phyloP scores from a whole-genome alignment of 2,888 invertebrate species.

The Spicauda simplicius region DNA sequence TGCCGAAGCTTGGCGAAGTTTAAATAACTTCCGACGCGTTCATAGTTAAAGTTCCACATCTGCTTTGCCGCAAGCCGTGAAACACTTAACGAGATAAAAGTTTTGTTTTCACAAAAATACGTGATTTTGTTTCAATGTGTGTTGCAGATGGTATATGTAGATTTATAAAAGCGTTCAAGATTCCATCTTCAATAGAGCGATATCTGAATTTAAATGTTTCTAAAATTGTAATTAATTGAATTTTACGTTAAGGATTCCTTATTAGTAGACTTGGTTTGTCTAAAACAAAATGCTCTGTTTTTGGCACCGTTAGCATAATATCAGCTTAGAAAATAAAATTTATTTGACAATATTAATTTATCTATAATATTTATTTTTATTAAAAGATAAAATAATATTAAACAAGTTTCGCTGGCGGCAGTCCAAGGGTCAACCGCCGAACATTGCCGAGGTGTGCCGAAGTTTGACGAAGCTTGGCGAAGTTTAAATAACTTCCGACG shows the following conservation, averaged over 20 bases:
- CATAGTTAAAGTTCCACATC: slow-evolving; percentile 14
- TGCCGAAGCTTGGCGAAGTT: slow-evolving; percentile 22
- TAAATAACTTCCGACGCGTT: slow-evolving; percentile 27
- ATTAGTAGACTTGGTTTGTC: too few species aligned
- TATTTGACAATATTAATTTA: too few species aligned
- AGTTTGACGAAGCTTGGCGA: slow-evolving; percentile 15
- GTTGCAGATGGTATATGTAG: too few species aligned
- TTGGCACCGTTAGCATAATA: too few species aligned
- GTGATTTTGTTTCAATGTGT: background rate
- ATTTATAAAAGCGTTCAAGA: too few species aligned
- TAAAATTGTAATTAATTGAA: too few species aligned
- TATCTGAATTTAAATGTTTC: too few species aligned
- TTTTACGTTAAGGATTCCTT: too few species aligned
- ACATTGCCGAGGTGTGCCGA: slow-evolving; percentile 7
- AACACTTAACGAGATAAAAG: slow-evolving; percentile 7
- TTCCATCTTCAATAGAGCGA: too few species aligned
- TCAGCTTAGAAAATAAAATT: too few species aligned
- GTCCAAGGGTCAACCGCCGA: background rate
- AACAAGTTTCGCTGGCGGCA: background rate
- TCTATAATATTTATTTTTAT: too few species aligned
- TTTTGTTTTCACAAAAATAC: slow-evolving; percentile 2
- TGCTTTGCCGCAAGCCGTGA: slow-evolving; percentile 6
- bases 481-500: slow-evolving; percentile 30
- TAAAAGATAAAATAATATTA: background rate
- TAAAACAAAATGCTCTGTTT: too few species aligned